Evolutionary conservation across 2,113 vertebrate genomes (phyloP).

Genomic region (Haplochromis burtoni): DNA sequence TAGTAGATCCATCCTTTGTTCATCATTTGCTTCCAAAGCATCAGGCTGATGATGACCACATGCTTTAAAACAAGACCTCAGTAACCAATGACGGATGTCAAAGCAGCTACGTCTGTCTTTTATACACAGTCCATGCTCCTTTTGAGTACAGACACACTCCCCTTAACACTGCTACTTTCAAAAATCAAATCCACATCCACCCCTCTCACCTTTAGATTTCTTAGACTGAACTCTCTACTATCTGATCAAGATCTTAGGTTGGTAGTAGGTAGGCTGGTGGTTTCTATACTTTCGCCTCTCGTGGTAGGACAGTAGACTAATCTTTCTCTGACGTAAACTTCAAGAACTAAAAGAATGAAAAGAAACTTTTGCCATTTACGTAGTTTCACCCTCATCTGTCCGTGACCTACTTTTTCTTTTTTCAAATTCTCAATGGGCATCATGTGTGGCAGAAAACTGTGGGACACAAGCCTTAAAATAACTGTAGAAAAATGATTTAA

Average conservation of each 20-base stretch:
- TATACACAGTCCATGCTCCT: neutral
- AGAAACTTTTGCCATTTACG: neutral
- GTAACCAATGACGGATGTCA: neutral
- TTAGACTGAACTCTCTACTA: neutral
- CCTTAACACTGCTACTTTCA: neutral
- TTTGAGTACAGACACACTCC: neutral
- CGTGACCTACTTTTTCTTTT: constrained; percentile 44
- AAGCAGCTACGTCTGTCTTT: neutral
- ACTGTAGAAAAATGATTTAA: neutral
- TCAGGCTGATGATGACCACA: neutral
- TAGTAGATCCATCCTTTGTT: neutral
- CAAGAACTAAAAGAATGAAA: neutral
- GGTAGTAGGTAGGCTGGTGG: neutral
- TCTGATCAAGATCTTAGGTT: neutral
- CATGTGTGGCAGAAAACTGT: constrained; percentile 12
- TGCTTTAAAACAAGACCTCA: neutral
- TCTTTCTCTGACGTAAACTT: neutral
- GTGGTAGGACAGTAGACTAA: neutral
- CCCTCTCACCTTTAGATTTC: neutral
- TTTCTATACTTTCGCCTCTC: neutral
- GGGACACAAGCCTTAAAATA: constrained; percentile 43
- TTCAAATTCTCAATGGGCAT: constrained; percentile 43
- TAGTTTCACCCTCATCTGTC: constrained; percentile 15
- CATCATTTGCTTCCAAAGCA: neutral
- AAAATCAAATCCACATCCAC: neutral